Evolutionary conservation across 2,797 vertebrate genomes (phyloP), one percentile per base, ranked within the genome.

Genomic region (Megaceryle alcyon): DNA sequence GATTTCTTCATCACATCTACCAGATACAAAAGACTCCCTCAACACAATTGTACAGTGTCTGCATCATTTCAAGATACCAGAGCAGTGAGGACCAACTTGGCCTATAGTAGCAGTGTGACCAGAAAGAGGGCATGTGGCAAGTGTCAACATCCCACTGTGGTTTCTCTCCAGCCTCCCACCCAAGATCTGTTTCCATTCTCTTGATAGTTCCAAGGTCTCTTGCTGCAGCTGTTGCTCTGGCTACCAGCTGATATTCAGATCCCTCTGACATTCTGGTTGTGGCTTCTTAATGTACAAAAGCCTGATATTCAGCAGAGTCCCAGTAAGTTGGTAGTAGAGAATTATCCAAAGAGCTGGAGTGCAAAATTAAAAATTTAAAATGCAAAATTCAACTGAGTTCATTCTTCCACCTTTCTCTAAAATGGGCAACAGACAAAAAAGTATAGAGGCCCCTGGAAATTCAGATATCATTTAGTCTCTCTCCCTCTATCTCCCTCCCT

Each of bases 71-170:
- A 69, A 69, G 83, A 90, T 20, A 57, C 26, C 33, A 76, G 21
- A 1, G 1, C 5, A 49, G 54, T 44, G 46, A 84, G 54, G 54
- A 86, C 25, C 13, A 90, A 6, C 5, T 31, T 82, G 26, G 49
- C 29, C 25, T 5, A 29, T 7, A 39, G 37, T 0, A 0, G 7
- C 44, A 46, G 7, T 2, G 21, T 4, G 4, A 21, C 26, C 33
- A 78, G 71, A 76, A 83, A 82, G 26, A 88, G 8, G 12, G n/a
- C 37, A 35, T 0, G 0, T 43, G 29, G 31, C 76, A 94, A 59
- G 35, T 3, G 8, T 17, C 31, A 82, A 15, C 9, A 14, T 44
- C 37, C 21, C 0, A 1, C 19, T 49, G 35, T 1, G 2, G 7
- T 48, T 63, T 54, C 46, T 84, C 39, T 72, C 18, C 51, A 70